phyloP scores from a whole-genome alignment of 2,113 vertebrate genomes.

The Trachemys scripta region DNA sequence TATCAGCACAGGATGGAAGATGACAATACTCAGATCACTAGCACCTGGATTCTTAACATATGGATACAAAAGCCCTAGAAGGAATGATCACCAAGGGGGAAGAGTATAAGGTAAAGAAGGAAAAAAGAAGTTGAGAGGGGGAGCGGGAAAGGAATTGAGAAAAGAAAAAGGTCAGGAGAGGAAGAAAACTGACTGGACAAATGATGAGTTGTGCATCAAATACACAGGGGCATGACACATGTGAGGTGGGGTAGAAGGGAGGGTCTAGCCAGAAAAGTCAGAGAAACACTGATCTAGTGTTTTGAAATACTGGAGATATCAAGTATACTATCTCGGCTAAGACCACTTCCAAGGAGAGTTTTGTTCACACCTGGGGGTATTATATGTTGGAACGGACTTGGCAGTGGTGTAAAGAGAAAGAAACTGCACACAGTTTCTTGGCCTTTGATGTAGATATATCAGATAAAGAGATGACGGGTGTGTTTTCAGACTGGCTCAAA shows the following conservation, averaged over 20 bases:
- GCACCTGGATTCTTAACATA: accelerated
- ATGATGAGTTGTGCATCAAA: background rate
- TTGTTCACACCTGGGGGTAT: background rate
- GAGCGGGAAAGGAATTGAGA: background rate
- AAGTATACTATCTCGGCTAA: background rate
- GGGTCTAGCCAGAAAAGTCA: background rate
- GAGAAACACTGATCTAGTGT: background rate
- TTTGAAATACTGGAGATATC: background rate
- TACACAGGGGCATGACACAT: background rate
- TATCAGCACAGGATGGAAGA: background rate
- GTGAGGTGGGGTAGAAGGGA: background rate
- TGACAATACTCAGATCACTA: background rate
- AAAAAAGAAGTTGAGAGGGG: background rate
- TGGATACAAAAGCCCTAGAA: background rate
- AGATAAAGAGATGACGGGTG: background rate
- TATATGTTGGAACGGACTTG: background rate
- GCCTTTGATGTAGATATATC: background rate
- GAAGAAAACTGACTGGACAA: background rate
- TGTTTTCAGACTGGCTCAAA: background rate
- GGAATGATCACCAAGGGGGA: background rate
- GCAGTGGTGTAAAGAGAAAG: background rate
- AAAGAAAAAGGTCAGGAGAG: background rate
- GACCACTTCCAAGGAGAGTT: background rate
- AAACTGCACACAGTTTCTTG: background rate
- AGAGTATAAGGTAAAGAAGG: background rate